Percentiles rank a stretch among this genome's conserved stretches.
Conservation (phyloP, 2,888 invertebrate genomes). For the Uropetala carovei region DNA sequence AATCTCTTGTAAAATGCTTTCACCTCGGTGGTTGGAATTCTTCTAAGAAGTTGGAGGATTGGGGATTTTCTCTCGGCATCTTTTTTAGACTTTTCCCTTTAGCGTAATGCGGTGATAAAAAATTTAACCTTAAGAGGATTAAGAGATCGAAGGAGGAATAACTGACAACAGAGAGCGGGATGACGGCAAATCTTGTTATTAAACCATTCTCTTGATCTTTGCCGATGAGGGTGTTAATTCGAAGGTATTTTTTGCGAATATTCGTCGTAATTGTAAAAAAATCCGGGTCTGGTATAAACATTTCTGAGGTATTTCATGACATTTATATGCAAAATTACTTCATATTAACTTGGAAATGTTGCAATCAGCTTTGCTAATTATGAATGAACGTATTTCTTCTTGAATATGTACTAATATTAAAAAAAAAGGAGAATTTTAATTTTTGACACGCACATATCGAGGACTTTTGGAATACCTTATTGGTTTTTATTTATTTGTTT, state of each 20-base stretch:
- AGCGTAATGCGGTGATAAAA: slow-evolving; percentile 7
- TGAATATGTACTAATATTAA: too few species aligned
- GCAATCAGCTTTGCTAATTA: too few species aligned
- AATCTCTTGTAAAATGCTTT: slow-evolving; percentile 10
- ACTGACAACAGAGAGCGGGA: background rate
- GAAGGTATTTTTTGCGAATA: background rate
- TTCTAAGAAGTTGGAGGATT: background rate
- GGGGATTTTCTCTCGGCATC: background rate
- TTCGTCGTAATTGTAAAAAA: background rate
- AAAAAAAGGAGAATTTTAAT: too few species aligned
- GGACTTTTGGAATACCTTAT: too few species aligned
- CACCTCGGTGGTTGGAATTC: background rate
- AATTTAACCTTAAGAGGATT: slow-evolving; percentile 15
- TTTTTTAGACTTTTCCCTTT: background rate
- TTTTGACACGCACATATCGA: too few species aligned
- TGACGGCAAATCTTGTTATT: slow-evolving; percentile 21
- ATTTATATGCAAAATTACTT: too few species aligned
- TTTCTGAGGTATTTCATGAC: too few species aligned
- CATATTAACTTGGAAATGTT: too few species aligned
- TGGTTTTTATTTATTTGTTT: too few species aligned
- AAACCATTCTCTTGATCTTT: slow-evolving; percentile 22
- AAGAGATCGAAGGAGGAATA: background rate
- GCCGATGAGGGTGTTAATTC: background rate
- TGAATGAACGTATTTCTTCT: too few species aligned
- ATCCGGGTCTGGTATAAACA: too few species aligned